Evolutionary conservation across 2,113 vertebrate species (phyloP).

Genomic region (Apteryx owenii): DNA sequence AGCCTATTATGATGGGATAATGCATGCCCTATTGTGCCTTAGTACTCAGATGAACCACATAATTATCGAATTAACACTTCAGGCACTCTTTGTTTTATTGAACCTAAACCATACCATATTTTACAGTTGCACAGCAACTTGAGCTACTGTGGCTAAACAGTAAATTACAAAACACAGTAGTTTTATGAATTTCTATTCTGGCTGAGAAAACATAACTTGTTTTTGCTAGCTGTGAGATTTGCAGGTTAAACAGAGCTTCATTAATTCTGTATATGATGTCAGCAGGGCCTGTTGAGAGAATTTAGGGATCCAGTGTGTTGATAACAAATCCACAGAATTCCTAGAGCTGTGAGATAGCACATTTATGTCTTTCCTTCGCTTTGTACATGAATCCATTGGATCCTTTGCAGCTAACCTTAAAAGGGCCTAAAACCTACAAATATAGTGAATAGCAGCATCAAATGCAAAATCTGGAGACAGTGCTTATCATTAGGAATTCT

Average conservation of each 20-base stretch:
- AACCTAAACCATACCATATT: neutral
- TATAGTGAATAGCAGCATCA: neutral
- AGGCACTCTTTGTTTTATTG: neutral
- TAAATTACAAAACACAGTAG: neutral
- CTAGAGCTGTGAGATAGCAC: neutral
- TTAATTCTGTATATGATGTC: constrained; percentile 5
- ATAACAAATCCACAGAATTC: neutral
- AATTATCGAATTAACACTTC: constrained; percentile 52
- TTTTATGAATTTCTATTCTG: constrained; percentile 8
- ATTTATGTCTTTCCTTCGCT: neutral
- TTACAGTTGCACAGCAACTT: neutral
- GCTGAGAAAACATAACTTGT: neutral
- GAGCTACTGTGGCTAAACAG: neutral
- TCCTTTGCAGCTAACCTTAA: neutral
- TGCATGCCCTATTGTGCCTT: neutral
- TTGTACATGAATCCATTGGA: neutral
- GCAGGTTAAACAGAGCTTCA: neutral
- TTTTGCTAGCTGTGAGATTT: neutral
- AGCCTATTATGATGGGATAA: neutral
- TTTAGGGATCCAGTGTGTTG: neutral
- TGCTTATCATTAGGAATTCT: neutral
- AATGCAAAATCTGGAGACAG: neutral
- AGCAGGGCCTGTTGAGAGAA: neutral
- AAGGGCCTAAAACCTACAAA: neutral
- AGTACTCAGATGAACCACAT: neutral